Evolutionary conservation across 2,888 invertebrate genomes (phyloP), one percentile per base, ranked within the genome.

Genomic region (Rapana venosa): DNA sequence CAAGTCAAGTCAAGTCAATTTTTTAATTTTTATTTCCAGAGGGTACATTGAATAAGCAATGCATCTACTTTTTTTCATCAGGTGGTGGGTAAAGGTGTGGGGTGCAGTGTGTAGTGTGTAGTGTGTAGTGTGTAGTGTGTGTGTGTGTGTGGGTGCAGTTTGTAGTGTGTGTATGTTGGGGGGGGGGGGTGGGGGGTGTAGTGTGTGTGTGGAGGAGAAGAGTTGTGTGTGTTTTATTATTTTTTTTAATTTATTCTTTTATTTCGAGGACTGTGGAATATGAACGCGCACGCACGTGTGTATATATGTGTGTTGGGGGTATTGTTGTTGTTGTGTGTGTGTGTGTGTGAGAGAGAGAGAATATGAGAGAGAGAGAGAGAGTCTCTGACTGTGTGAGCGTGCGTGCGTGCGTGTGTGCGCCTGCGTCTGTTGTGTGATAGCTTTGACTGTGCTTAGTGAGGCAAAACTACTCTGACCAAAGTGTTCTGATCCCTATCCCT

Each of bases 111-210:
- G n/a, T n/a, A n/a, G n/a, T n/a, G n/a, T n/a, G n/a, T n/a, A n/a
- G n/a, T n/a, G n/a, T n/a, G n/a, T n/a, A n/a, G n/a, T n/a, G n/a
- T n/a, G n/a, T n/a, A n/a, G 83, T 84, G 36, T 84, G 83, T 36
- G 83, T 79, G 30, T 5, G 77, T 84, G 83, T 47, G 83, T 84
- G 83, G 20, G 30, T 79, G 77, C 32, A n/a, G n/a, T n/a, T n/a
- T n/a, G n/a, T n/a, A n/a, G 77, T 79, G 77, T 77, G 77, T 77
- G 77, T 77, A 32, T 77, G 77, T 77, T 15, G 36, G 83, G 36
- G 47, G 20, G 36, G 20, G 36, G 5, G 36, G 36, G 83, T 47
- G 47, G 17, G 83, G 4, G 22, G 20, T 36, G 5, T 36, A 47
- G 36, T 83, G 36, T 36, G 47, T 47, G 36, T 36, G 83, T 47